Percentiles rank a stretch among this genome's conserved stretches.
Evolutionary conservation across 2,888 invertebrate genomes (phyloP).

Genomic region (Zygogramma bicolorata): DNA sequence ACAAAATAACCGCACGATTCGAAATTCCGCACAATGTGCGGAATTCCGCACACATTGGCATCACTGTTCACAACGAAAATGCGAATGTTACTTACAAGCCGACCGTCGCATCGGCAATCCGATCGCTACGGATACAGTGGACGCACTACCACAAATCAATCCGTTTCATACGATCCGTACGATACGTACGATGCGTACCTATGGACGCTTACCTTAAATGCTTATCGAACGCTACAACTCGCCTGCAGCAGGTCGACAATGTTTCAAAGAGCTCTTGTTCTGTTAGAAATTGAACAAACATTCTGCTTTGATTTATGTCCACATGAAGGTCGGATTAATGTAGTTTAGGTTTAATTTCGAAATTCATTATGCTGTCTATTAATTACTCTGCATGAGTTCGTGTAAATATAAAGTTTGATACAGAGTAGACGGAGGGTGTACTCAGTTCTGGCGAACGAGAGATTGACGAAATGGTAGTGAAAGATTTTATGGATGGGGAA

Average conservation of each 20-base stretch:
- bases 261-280: slow-evolving; percentile 18
- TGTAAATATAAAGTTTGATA: slow-evolving; percentile 32
- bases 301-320: slow-evolving; percentile 22
- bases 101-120: no score
- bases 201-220: no score
- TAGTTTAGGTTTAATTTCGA: slow-evolving; percentile 34
- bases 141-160: no score
- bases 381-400: slow-evolving; percentile 26
- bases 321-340: slow-evolving; percentile 30
- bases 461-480: not conserved
- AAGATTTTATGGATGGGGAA: not conserved
- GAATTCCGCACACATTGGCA: no score
- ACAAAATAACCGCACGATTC: no score
- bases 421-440: not conserved
- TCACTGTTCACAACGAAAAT: no score
- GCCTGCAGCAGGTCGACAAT: not conserved
- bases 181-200: no score
- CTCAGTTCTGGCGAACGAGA: not conserved
- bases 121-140: no score
- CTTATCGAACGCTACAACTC: not conserved
- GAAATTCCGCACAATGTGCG: no score
- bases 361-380: slow-evolving; percentile 31
- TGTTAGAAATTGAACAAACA: slow-evolving; percentile 32
- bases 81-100: no score
- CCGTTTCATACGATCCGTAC: no score